These are phyloP conservation scores for Branchipolynoe longqiensis DNA, from an alignment of 2,888 invertebrate species.

Conservation along the genomic window DNA sequence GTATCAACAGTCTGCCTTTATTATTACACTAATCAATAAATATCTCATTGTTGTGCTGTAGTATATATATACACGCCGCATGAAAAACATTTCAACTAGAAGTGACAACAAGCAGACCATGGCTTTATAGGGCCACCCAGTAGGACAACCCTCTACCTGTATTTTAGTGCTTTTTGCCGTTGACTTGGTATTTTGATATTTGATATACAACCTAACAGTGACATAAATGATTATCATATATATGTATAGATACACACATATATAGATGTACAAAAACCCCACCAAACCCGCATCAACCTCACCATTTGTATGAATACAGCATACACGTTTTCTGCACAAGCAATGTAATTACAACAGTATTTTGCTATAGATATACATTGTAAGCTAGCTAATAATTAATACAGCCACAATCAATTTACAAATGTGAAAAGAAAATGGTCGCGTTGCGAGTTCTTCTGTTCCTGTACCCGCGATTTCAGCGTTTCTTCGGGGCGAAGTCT, in stretches of 20 bases:
- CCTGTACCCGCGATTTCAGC: too few relatives aligned
- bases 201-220: constrained; percentile 2
- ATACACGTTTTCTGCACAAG: constrained; percentile 6
- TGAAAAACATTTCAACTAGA: too few relatives aligned
- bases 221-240: too few relatives aligned
- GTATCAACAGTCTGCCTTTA: neutral
- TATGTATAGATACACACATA: neutral
- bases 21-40: neutral
- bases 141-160: too few relatives aligned
- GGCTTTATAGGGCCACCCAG: too few relatives aligned
- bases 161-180: too few relatives aligned
- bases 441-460: too few relatives aligned
- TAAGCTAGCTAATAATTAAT: constrained; percentile 45
- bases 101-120: too few relatives aligned
- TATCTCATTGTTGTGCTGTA: neutral
- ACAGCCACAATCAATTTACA: constrained; percentile 27
- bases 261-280: neutral
- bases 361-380: constrained; percentile 41
- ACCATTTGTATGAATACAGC: neutral
- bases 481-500: too few relatives aligned
- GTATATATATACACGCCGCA: neutral
- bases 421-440: neutral
- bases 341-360: constrained; percentile 48
- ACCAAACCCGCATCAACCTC: neutral
- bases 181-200: neutral